Conservation (phyloP, 2,113 vertebrate genomes). For the Phalacrocorax pelagicus region DNA sequence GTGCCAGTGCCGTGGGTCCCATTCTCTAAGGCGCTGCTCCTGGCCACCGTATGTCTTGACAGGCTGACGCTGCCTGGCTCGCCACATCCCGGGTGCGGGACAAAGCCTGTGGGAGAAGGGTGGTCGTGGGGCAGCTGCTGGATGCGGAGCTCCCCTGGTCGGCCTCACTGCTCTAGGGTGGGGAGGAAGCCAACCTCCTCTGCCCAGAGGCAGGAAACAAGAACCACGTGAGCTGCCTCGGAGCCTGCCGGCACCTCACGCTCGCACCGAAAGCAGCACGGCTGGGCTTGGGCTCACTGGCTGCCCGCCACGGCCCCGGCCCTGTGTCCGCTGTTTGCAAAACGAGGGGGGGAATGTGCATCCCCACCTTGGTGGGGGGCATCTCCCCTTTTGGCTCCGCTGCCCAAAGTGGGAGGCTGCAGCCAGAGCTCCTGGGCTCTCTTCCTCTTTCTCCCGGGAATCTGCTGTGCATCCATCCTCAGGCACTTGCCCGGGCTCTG, state of each 20-base stretch:
- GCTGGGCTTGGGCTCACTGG: not conserved
- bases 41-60: fast-evolving
- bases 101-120: not conserved
- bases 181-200: not conserved
- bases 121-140: not conserved
- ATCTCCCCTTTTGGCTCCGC: not conserved
- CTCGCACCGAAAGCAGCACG: not conserved
- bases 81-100: fast-evolving
- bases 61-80: not conserved
- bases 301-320: fast-evolving
- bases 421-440: not conserved
- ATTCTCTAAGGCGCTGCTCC: not conserved
- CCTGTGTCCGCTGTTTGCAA: not conserved
- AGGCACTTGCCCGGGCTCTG: not conserved
- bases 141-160: not conserved
- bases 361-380: too few species aligned
- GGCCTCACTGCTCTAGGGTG: not conserved
- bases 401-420: not conserved
- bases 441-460: not conserved
- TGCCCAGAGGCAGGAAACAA: slow-evolving; percentile 2
- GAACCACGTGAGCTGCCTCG: not conserved
- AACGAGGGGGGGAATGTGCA: fast-evolving
- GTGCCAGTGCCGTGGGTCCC: not conserved
- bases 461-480: not conserved
- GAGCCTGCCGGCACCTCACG: not conserved